phyloP scores from a whole-genome alignment of 2,113 vertebrate species.

The Eupsittula cactorum region DNA sequence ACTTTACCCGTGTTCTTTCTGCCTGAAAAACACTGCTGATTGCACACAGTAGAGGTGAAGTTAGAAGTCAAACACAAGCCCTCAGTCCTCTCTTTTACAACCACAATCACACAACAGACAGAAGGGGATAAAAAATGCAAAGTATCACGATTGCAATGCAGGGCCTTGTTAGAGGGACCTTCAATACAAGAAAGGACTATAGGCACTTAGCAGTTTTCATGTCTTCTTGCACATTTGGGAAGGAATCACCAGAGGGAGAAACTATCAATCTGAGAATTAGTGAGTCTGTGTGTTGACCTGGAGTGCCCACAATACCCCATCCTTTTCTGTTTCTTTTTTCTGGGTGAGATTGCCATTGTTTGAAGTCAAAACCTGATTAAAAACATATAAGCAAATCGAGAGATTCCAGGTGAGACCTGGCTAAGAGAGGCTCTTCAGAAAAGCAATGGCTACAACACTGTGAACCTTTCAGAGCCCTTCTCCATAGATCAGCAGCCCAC shows the following conservation, averaged over 20 bases:
- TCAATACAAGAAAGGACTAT: not conserved
- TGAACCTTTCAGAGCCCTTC: not conserved
- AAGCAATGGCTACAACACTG: not conserved
- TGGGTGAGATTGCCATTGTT: not conserved
- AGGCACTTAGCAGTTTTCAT: not conserved
- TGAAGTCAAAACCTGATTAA: not conserved
- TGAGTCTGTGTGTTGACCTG: not conserved
- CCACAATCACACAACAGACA: not conserved
- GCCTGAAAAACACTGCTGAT: constrained; percentile 45
- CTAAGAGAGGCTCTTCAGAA: not conserved
- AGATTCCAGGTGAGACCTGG: not conserved
- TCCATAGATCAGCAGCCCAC: not conserved
- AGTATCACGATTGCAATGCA: not conserved
- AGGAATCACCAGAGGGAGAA: not conserved
- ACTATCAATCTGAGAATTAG: not conserved
- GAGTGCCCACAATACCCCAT: not conserved
- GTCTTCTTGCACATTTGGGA: not conserved
- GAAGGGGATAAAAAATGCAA: constrained; percentile 11
- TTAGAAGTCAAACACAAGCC: constrained; percentile 35
- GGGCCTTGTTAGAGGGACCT: not conserved
- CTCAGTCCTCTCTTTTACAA: constrained; percentile 11
- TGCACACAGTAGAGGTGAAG: constrained; percentile 38
- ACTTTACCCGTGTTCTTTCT: constrained; percentile 38
- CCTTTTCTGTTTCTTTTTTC: rapidly evolving
- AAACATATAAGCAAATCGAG: not conserved